Base-by-base conservation (phyloP, 1,140 invertebrate genomes). In the Arion vulgaris region DNA sequence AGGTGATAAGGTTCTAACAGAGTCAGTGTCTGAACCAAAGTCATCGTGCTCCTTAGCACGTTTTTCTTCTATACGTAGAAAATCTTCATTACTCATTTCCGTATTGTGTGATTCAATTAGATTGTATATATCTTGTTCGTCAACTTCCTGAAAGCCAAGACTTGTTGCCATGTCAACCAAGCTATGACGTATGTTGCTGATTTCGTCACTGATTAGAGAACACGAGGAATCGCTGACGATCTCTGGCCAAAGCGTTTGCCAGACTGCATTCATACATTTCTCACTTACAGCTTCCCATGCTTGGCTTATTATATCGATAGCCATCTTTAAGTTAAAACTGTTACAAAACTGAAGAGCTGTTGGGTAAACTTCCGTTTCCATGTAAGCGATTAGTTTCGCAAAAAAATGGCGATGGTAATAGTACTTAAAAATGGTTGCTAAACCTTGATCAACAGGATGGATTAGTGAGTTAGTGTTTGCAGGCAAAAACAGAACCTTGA, bases 361-460 rank as follows among this genome's bases (percentile, higher is more conserved):
- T n/a, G 34, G 17, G 51, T 68, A 71, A 2, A 62, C 73, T 13
- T 77, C 73, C 5, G 51, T 62, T 34, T 66, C 36, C 5, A 49
- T 75, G 1, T 34, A 39, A n/a, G 73, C 23, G 23, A 81, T 49
- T 28, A 77, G 66, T 76, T 49, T 62, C 78, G 45, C n/a, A n/a
- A 78, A n/a, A 36, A 78, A 9, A 17, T 38, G 34, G 9, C 36
- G 76, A 0, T 83, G 32, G 34, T 86, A 86, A 53, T 76, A 71
- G 74, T 57, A 53, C 57, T 87, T 87, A 74, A 88, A 87, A 34
- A 19, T 80, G 49, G 83, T 69, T 19, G 82, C 84, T 38, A 87
- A 80, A 68, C 82, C 83, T 34, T 87, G 83, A 71, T 85, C 82
- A 45, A 88, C 82, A 41, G 85, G 85, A 75, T 88, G 86, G 53